A percentile compares a stretch with the other conserved stretches of the same genome.
phyloP scores from a whole-genome alignment of 2,888 invertebrate genomes.

The Synanthedon formicaeformis region DNA sequence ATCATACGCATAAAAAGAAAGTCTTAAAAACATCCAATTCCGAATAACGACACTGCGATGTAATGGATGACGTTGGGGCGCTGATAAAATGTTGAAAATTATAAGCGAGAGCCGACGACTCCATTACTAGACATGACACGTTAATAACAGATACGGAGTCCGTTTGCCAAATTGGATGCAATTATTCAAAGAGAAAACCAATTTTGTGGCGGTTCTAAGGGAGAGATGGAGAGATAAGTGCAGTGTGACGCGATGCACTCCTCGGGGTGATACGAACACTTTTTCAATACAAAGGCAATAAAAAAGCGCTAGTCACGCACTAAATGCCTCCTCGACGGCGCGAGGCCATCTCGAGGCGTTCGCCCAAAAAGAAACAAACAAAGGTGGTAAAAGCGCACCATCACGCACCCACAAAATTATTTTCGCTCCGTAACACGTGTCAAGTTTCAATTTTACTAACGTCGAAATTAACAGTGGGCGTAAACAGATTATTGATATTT shows the following conservation, averaged over 20 bases:
- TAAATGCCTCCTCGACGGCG: slow-evolving; percentile 7
- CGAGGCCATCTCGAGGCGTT: slow-evolving; percentile 54
- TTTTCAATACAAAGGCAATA: slow-evolving; percentile 66
- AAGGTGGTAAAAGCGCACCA: slow-evolving; percentile 54
- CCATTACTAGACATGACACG: slow-evolving; percentile 34
- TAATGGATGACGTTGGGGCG: slow-evolving; percentile 3
- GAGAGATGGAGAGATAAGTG: slow-evolving; percentile 30
- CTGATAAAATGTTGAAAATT: slow-evolving; percentile 32
- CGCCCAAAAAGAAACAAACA: slow-evolving; percentile 64
- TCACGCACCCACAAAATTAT: slow-evolving; percentile 65
- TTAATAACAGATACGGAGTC: slow-evolving; percentile 29
- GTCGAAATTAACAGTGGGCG: slow-evolving; percentile 69
- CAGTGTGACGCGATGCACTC: slow-evolving; percentile 20
- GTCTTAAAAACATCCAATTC: too few relatives aligned
- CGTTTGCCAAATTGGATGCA: slow-evolving; percentile 47
- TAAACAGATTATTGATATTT: slow-evolving; percentile 69
- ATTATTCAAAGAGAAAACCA: slow-evolving; percentile 32
- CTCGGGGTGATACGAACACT: slow-evolving; percentile 17
- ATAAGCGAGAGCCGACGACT: slow-evolving; percentile 27
- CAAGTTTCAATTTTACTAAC: slow-evolving; percentile 66
- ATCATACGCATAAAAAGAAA: slow-evolving; percentile 11
- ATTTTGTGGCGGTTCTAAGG: slow-evolving; percentile 14
- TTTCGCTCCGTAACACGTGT: slow-evolving; percentile 68
- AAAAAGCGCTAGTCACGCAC: slow-evolving; percentile 51
- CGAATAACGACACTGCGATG: too few relatives aligned